phyloP scores from a whole-genome alignment of 2,113 vertebrate genomes.

The Antigone vipio region DNA sequence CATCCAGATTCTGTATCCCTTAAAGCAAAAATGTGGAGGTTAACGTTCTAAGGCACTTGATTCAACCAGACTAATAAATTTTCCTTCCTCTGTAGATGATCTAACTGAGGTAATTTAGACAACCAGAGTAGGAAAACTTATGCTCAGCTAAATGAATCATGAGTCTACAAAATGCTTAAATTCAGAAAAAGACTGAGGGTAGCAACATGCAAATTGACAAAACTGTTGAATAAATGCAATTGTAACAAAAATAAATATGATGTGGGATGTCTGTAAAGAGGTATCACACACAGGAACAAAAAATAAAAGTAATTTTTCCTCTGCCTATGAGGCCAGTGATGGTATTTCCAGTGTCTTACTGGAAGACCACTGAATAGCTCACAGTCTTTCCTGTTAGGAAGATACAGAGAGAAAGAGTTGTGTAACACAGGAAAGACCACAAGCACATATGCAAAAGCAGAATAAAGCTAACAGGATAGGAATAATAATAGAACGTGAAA shows the following conservation, averaged over 20 bases:
- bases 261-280: not conserved
- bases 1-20: not conserved
- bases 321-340: not conserved
- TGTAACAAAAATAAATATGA: not conserved
- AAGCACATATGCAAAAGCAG: not conserved
- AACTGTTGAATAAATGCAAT: not conserved
- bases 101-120: not conserved
- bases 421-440: not conserved
- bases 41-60: not conserved
- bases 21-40: not conserved
- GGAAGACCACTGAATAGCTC: not conserved
- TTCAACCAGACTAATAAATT: not conserved
- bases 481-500: not conserved
- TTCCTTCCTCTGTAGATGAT: not conserved
- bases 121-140: not conserved
- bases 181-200: not conserved
- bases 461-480: not conserved
- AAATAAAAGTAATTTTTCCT: not conserved
- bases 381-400: not conserved
- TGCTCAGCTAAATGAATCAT: not conserved
- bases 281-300: not conserved
- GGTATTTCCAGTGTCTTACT: not conserved
- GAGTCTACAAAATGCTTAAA: not conserved
- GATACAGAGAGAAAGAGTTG: not conserved
- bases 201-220: not conserved